Percentiles rank a stretch among this genome's conserved stretches.
phyloP scores from a whole-genome alignment of 2,888 invertebrate genomes.

The Synanthedon tipuliformis region DNA sequence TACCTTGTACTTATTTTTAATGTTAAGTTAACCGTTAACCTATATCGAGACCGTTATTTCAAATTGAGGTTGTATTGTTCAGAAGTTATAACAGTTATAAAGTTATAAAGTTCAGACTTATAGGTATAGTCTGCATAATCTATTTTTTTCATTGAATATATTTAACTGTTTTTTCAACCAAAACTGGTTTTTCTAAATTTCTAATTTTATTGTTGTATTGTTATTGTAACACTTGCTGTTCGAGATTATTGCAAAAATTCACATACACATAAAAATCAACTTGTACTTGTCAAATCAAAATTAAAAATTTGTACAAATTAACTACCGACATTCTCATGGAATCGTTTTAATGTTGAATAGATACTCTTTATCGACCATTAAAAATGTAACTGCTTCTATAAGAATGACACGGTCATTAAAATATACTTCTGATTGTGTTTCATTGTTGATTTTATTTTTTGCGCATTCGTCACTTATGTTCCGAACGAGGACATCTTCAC shows the following conservation, averaged over 20 bases:
- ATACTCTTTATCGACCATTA: constrained; percentile 49
- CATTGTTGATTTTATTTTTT: constrained; percentile 50
- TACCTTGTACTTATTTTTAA: too few relatives aligned
- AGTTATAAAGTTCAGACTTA: too few relatives aligned
- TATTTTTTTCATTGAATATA: too few relatives aligned
- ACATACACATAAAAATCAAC: background rate
- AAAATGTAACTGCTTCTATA: constrained; percentile 45
- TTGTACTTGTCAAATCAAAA: background rate
- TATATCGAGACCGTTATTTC: too few relatives aligned
- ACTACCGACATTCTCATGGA: constrained; percentile 47
- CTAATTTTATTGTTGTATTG: background rate
- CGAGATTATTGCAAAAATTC: background rate
- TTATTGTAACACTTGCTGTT: too few relatives aligned
- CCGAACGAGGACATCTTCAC: constrained; percentile 16
- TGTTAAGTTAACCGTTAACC: too few relatives aligned
- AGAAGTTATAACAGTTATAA: too few relatives aligned
- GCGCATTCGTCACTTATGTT: constrained; percentile 35
- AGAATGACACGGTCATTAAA: constrained; percentile 51
- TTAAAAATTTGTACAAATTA: constrained; percentile 44
- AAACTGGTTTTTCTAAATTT: too few relatives aligned
- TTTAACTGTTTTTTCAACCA: too few relatives aligned
- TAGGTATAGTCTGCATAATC: too few relatives aligned
- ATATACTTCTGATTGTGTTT: constrained; percentile 43
- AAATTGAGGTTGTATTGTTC: too few relatives aligned
- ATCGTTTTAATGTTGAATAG: constrained; percentile 27